Base-by-base conservation (phyloP, 1,140 invertebrate species). In the Dolichoris vasculosae region DNA sequence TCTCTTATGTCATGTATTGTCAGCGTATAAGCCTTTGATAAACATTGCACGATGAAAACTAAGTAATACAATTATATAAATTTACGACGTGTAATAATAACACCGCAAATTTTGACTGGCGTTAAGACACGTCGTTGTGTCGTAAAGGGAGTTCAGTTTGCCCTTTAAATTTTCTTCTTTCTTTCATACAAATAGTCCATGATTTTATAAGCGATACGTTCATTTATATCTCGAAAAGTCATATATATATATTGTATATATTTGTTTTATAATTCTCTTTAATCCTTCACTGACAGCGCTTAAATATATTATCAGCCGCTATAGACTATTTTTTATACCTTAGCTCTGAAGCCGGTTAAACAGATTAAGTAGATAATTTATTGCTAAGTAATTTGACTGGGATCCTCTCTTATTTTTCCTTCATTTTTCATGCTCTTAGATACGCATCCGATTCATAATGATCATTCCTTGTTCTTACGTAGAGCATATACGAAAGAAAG, bases 381-480 rank as follows among this genome's bases (percentile, higher is more conserved):
- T 91, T 91, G 89, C 90, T 91, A 90, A 86, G 87, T 91, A 91
- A 91, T 91, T 91, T 90, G 91, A 91, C 91, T 90, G 90, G 88
- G 87, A 89, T 89, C 88, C 83, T 85, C 67, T 82, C 78, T 86
- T 86, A 59, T 46, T 88, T 76, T 85, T 85, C 64, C 51, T 83
- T 86, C 40, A 78, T 78, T 81, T 69, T 79, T 55, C 17, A 46
- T 82, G 40, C 77, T 38, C 30, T 59, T 40, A 43, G 13, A 30
- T 83, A 84, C 85, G 78, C 80, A 87, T 88, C 79, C 64, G 51
- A 75, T 81, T 81, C 40, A 46, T 46, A 26, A 26, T 81, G 63
- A 75, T 81, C 32, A 85, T 46, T 59, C 13, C 17, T 80, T 32
- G 51, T 79, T 63, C n/a, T 73, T 80, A 46, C 35, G 80, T 32